Conservation (phyloP, 2,113 vertebrate genomes). For the Heterotilapia buettikoferi region DNA sequence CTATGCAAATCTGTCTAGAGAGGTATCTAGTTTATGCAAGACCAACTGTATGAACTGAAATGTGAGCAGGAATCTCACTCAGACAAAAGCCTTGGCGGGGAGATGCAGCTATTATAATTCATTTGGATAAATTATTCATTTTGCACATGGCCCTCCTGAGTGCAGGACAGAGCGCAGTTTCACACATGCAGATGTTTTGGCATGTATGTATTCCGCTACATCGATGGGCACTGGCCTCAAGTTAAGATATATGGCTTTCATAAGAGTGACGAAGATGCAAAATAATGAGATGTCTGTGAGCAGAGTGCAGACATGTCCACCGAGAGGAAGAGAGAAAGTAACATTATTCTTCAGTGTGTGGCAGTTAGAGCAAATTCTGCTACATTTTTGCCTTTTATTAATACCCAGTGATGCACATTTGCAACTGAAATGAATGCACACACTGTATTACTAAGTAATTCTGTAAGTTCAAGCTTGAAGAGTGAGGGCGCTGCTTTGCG, state of each 20-base stretch:
- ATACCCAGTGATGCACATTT: not conserved
- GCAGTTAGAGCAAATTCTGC: not conserved
- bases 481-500: not conserved
- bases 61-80: slow-evolving; percentile 44
- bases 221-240: slow-evolving; percentile 29
- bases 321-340: not conserved
- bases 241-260: slow-evolving; percentile 65
- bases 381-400: not conserved
- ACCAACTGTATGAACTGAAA: slow-evolving; percentile 49
- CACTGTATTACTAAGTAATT: not conserved
- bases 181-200: slow-evolving; percentile 44
- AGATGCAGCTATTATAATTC: slow-evolving; percentile 56
- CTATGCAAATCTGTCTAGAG: slow-evolving; percentile 70
- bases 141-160: slow-evolving; percentile 53
- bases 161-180: slow-evolving; percentile 27
- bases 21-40: slow-evolving; percentile 59
- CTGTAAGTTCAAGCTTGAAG: not conserved
- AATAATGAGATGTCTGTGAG: slow-evolving; percentile 58
- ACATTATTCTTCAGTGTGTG: slow-evolving; percentile 10
- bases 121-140: slow-evolving; percentile 69
- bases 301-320: not conserved
- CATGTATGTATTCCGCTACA: slow-evolving; percentile 48
- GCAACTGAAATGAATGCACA: not conserved
- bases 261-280: slow-evolving; percentile 61
- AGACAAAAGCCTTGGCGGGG: slow-evolving; percentile 54